Percentiles rank a stretch among this genome's conserved stretches.
Evolutionary conservation across 2,113 vertebrate species (phyloP).

Genomic region (Pseudopodoces humilis): DNA sequence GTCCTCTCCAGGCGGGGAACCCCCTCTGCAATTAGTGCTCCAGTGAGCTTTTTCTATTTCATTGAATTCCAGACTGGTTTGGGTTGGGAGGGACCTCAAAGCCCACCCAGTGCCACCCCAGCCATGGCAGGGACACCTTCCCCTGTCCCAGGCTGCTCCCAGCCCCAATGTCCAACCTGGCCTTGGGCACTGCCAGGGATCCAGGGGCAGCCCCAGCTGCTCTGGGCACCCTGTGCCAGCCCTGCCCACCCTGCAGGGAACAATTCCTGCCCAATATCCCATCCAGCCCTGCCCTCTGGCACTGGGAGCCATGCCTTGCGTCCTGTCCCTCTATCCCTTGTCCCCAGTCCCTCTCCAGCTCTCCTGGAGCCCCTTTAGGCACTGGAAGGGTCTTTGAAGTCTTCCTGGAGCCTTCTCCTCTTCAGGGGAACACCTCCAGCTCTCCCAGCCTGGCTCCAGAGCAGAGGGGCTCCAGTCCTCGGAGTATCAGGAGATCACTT

Average conservation of each 20-base stretch:
- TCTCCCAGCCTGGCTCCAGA: neutral
- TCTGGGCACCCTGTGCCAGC: neutral
- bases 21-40: neutral
- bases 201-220: neutral
- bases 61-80: neutral
- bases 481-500: neutral
- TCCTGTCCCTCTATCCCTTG: neutral
- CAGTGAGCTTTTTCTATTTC: neutral
- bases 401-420: neutral
- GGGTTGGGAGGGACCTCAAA: neutral
- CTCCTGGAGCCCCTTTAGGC: neutral
- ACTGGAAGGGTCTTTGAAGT: rapidly evolving
- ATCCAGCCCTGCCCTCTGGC: neutral
- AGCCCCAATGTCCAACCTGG: neutral
- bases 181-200: neutral
- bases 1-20: neutral
- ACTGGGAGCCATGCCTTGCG: neutral
- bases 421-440: neutral
- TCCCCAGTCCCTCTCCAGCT: neutral
- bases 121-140: neutral
- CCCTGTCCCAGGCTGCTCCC: neutral
- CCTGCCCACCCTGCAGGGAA: rapidly evolving
- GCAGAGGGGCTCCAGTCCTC: neutral
- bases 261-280: no score
- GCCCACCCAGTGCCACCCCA: neutral